Conservation (phyloP, 2,113 vertebrate genomes). For the Neodon shergylaensis region DNA sequence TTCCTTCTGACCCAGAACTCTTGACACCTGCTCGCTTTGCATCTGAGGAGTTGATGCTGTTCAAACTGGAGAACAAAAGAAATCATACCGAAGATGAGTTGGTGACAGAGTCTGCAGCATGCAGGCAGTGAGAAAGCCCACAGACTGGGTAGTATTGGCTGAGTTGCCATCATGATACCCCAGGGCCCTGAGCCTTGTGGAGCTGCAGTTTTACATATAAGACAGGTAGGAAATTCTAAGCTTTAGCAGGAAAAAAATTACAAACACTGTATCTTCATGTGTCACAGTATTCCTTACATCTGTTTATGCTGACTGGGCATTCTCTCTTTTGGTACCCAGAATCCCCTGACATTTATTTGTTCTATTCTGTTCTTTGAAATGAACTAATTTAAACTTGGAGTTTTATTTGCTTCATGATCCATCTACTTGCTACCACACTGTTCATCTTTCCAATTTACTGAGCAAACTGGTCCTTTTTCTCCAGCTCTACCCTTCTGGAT, state of each 20-base stretch:
- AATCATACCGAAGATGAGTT: conserved; percentile 12
- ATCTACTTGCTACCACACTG: background rate
- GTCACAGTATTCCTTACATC: background rate
- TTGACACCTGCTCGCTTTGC: conserved; percentile 92
- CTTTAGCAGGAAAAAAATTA: background rate
- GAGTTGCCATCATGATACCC: background rate
- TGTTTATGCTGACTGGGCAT: background rate
- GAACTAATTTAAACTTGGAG: background rate
- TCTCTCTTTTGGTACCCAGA: background rate
- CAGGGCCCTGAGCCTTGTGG: background rate
- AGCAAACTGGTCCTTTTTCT: background rate
- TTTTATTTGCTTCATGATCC: background rate
- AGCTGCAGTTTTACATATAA: background rate
- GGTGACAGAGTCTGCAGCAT: background rate
- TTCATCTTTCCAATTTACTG: background rate
- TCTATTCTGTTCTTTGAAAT: background rate
- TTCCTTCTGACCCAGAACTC: conserved; percentile 92
- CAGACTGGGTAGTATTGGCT: background rate
- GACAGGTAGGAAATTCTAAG: background rate
- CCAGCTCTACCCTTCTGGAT: background rate
- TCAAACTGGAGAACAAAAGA: conserved; percentile 86
- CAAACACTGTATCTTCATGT: background rate
- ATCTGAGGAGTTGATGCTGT: conserved; percentile 92
- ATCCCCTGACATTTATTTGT: background rate
- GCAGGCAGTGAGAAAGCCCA: background rate